Conservation (phyloP, 2,888 invertebrate genomes). For the Herminia tarsipennalis region DNA sequence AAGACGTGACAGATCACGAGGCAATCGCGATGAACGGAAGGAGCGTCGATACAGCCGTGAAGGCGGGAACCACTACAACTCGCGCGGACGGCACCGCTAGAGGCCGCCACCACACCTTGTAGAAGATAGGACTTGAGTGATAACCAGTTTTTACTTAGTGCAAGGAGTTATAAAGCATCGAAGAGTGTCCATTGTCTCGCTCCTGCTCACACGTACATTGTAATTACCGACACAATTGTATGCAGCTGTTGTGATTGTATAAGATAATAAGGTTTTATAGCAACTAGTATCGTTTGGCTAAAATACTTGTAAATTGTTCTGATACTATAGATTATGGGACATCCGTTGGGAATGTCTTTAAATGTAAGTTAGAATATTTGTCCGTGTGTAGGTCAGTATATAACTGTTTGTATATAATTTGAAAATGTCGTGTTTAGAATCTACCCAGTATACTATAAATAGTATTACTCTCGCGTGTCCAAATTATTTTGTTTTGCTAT, state of each 20-base stretch:
- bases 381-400: conserved; percentile 1
- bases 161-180: background rate
- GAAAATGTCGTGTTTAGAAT: conserved; percentile 12
- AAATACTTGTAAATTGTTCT: conserved; percentile 13
- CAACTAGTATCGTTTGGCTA: conserved; percentile 18
- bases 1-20: conserved; percentile 67
- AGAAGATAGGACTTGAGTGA: background rate
- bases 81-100: conserved; percentile 73
- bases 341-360: conserved; percentile 11
- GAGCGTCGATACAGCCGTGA: conserved; percentile 79
- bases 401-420: conserved; percentile 31
- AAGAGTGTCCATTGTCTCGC: background rate
- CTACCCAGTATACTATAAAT: conserved; percentile 7
- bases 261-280: conserved; percentile 22
- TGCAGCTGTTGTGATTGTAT: conserved; percentile 23
- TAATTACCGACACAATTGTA: conserved; percentile 4
- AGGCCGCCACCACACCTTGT: background rate
- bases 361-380: conserved; percentile 10
- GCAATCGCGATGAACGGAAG: conserved; percentile 64
- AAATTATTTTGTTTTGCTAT: conserved; percentile 11
- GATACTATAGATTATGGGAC: conserved; percentile 8
- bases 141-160: conserved; percentile 7
- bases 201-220: background rate
- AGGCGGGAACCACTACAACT: conserved; percentile 62
- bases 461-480: conserved; percentile 16